These are phyloP conservation scores for Philereme vetulata DNA, from an alignment of 2,888 invertebrate genomes.

Conservation along the genomic window DNA sequence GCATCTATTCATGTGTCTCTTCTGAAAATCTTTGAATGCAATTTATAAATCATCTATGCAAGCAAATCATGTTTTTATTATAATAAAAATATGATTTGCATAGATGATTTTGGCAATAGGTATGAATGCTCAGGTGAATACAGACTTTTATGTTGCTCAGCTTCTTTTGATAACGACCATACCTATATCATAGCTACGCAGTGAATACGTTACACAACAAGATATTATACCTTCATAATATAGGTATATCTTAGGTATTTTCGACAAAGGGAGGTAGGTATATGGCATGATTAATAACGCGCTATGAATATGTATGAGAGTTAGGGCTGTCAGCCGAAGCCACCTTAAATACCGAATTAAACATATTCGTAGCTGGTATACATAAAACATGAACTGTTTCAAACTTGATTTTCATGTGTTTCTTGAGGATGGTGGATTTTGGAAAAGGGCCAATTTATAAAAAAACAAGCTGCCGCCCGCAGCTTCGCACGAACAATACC, in stretches of 20 bases:
- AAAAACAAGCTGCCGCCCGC: too few species aligned
- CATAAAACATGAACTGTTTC: slow-evolving; percentile 44
- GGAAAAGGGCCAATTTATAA: neutral
- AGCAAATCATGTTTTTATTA: too few species aligned
- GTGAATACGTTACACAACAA: slow-evolving; percentile 9
- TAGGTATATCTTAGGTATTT: slow-evolving; percentile 49
- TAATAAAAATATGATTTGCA: too few species aligned
- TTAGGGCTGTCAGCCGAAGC: slow-evolving; percentile 67
- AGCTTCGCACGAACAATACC: too few species aligned
- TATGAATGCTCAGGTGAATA: neutral
- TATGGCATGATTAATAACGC: slow-evolving; percentile 74
- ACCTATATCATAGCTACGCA: neutral
- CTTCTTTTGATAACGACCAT: neutral
- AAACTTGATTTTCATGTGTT: slow-evolving; percentile 37
- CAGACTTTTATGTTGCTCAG: neutral
- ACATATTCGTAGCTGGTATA: slow-evolving; percentile 47
- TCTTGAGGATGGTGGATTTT: slow-evolving; percentile 7
- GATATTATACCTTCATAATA: too few species aligned
- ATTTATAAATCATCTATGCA: too few species aligned
- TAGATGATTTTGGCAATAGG: too few species aligned
- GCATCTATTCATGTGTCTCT: too few species aligned
- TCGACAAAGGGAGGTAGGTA: slow-evolving; percentile 52
- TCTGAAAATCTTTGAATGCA: too few species aligned
- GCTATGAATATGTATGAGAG: slow-evolving; percentile 80
- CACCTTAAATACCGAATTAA: slow-evolving; percentile 79